Percentiles rank a stretch among this genome's conserved stretches.
Evolutionary conservation across 1,140 invertebrate genomes (phyloP).

Genomic region (Drosophila virilis): DNA sequence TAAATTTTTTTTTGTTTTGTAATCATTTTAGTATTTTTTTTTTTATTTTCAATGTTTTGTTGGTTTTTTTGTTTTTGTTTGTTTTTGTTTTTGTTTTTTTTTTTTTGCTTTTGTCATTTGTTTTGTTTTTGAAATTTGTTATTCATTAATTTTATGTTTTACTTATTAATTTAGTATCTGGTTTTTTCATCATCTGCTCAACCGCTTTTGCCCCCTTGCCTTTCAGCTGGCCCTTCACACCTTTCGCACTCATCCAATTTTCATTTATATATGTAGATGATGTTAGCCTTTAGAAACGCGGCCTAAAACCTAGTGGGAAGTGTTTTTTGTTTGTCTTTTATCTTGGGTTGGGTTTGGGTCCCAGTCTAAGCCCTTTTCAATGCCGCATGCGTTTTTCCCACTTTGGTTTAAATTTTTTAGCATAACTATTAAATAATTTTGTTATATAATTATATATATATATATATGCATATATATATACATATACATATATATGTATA

Average conservation of each 20-base stretch:
- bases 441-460: conserved; percentile 41
- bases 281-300: conserved; percentile 28
- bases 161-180: conserved; percentile 51
- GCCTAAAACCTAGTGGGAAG: conserved; percentile 32
- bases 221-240: not conserved
- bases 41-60: conserved; percentile 49
- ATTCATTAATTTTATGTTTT: conserved; percentile 49
- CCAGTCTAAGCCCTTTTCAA: conserved; percentile 18
- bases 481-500: conserved; percentile 39
- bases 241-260: conserved; percentile 29
- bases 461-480: conserved; percentile 27
- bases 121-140: conserved; percentile 47
- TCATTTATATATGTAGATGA: conserved; percentile 18
- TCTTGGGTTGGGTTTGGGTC: conserved; percentile 20
- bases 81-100: conserved; percentile 30
- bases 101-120: conserved; percentile 18
- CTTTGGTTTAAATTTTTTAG: conserved; percentile 66
- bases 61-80: too few relatives aligned
- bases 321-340: conserved; percentile 12
- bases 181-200: conserved; percentile 31
- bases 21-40: conserved; percentile 56
- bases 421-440: conserved; percentile 67
- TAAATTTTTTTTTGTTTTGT: conserved; percentile 50
- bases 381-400: not conserved
- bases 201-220: conserved; percentile 6